phyloP scores from a whole-genome alignment of 2,888 invertebrate species.

The Drosophila rellima region DNA sequence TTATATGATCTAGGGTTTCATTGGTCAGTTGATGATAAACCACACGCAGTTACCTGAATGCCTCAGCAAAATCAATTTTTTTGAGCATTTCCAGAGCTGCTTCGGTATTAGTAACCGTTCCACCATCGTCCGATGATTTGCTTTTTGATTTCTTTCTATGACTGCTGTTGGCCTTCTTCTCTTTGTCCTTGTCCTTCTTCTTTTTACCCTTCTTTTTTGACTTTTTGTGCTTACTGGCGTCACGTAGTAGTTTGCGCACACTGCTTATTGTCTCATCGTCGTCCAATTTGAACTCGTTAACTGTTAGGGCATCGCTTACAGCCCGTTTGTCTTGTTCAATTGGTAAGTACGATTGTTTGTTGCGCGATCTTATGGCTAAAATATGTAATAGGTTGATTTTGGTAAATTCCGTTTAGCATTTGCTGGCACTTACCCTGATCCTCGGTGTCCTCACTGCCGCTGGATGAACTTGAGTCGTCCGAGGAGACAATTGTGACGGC shows the following conservation, averaged over 20 bases:
- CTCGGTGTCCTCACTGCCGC: constrained; percentile 53
- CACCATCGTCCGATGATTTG: constrained; percentile 46
- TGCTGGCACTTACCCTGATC: constrained; percentile 59
- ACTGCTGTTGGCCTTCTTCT: constrained; percentile 20
- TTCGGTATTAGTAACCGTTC: constrained; percentile 66
- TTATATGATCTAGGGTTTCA: constrained; percentile 19
- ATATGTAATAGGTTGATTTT: constrained; percentile 39
- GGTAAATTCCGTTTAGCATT: background rate
- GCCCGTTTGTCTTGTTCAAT: constrained; percentile 78
- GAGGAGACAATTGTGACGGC: constrained; percentile 45
- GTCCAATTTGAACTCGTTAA: constrained; percentile 85
- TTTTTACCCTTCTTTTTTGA: constrained; percentile 88
- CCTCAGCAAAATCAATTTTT: constrained; percentile 89
- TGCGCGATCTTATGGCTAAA: constrained; percentile 86
- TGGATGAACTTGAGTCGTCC: constrained; percentile 65
- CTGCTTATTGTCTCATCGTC: constrained; percentile 95
- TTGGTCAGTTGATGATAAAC: background rate
- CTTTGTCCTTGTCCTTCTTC: constrained; percentile 79
- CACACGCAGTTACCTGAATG: constrained; percentile 87
- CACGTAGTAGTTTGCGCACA: constrained; percentile 94
- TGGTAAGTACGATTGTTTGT: constrained; percentile 89
- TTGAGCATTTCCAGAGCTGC: constrained; percentile 87
- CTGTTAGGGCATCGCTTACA: constrained; percentile 55
- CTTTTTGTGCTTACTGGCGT: constrained; percentile 90
- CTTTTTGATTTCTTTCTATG: constrained; percentile 82